Evolutionary conservation across 2,888 invertebrate species (phyloP).

Genomic region (Andrena praecox): DNA sequence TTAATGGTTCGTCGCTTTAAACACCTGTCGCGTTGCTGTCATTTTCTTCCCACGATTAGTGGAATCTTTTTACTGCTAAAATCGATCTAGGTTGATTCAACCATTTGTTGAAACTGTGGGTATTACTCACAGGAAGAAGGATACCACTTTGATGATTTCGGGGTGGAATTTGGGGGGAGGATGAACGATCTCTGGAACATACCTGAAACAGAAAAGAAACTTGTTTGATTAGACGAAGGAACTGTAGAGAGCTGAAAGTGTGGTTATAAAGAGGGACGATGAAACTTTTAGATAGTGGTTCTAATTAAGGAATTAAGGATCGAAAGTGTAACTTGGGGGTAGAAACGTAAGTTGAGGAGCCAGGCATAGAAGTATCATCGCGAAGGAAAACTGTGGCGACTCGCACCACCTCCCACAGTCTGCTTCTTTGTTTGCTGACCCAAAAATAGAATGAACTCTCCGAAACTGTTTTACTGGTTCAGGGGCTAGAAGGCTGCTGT

Average conservation of each 20-base stretch:
- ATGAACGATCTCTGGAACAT: neutral
- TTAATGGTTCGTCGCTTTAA: no score
- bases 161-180: neutral
- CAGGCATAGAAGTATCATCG: no score
- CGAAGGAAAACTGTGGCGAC: neutral
- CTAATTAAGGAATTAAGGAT: no score
- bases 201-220: conserved; percentile 37
- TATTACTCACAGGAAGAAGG: conserved; percentile 10
- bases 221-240: neutral
- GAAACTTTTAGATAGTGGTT: no score
- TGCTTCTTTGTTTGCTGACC: neutral
- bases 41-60: no score
- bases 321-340: no score
- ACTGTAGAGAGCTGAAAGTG: no score
- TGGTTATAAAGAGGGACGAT: no score
- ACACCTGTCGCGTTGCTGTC: no score
- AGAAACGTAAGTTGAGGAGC: no score
- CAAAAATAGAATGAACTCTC: conserved; percentile 9
- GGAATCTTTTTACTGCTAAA: no score
- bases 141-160: neutral
- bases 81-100: no score
- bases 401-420: neutral
- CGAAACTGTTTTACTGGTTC: neutral
- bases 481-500: neutral
- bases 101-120: neutral